Evolutionary conservation across 35 echinoderm and acorn worm genomes (phyloP).

Genomic region (Amphiura filiformis): DNA sequence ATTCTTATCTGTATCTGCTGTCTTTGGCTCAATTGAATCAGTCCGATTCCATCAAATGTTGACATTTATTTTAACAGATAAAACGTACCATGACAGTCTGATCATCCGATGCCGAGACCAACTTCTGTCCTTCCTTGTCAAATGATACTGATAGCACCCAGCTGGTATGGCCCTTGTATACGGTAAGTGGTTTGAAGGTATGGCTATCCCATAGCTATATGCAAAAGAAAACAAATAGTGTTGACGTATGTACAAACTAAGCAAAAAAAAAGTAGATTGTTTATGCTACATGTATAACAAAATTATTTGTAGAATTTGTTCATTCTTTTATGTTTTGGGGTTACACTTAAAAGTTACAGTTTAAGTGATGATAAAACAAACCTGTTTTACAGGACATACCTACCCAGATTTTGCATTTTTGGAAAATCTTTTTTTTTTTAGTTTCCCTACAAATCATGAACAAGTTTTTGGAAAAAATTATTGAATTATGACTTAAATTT

Average conservation of each 20-base stretch:
- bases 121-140: constrained; percentile 50
- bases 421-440: no score
- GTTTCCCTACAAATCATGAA: no score
- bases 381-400: no score
- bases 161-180: constrained; percentile 70
- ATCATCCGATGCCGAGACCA: constrained; percentile 78
- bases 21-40: no score
- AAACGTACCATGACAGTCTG: constrained; percentile 89
- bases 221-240: constrained; percentile 1
- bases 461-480: no score
- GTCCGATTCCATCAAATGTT: no score
- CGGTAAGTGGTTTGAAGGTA: constrained; percentile 49
- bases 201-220: constrained; percentile 72
- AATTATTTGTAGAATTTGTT: neutral
- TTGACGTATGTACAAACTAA: no score
- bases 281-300: neutral
- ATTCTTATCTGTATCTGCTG: no score
- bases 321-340: neutral
- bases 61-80: no score
- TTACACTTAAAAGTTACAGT: neutral
- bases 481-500: no score
- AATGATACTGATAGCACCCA: constrained; percentile 83
- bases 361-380: no score
- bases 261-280: neutral
- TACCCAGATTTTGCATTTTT: no score